A percentile compares a stretch with the other conserved stretches of the same genome.
Conservation (phyloP, 37 sponge, comb jelly and placozoan genomes). For the Aplysina aerophoba region DNA sequence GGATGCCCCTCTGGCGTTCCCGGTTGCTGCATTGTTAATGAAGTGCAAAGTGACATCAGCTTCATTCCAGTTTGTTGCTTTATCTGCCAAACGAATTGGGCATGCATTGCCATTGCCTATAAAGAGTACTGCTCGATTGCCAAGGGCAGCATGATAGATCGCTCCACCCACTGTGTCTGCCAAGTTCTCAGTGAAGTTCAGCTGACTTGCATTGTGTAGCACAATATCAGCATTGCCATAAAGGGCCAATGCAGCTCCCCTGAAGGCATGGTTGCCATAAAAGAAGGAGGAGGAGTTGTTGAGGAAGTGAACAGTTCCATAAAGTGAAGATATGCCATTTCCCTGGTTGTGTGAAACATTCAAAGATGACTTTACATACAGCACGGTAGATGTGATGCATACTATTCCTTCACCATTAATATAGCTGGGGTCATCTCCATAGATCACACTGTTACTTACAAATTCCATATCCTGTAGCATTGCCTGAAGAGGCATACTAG, state of each 20-base stretch:
- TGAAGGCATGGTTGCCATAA: background rate
- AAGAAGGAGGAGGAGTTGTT: background rate
- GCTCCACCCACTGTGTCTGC: conserved; percentile 52
- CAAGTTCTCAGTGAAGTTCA: conserved; percentile 50
- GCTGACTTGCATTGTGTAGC: background rate
- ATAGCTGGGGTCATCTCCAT: background rate
- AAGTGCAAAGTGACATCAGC: conserved; percentile 35
- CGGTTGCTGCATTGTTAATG: conserved; percentile 33
- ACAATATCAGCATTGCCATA: conserved; percentile 34
- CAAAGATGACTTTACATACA: background rate
- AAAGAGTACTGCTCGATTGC: conserved; percentile 6
- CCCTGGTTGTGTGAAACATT: background rate
- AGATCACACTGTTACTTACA: background rate
- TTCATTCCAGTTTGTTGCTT: conserved; percentile 38
- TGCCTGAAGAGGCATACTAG: too few species aligned
- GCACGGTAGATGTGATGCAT: background rate
- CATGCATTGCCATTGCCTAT: conserved; percentile 55
- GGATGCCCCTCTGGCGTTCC: conserved; percentile 5
- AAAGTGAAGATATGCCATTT: background rate
- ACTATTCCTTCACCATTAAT: conserved; percentile 27
- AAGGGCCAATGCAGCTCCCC: conserved; percentile 33
- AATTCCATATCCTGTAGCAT: background rate
- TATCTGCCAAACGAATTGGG: conserved; percentile 23
- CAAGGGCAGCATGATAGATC: conserved; percentile 39
- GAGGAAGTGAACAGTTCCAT: background rate